Conservation (phyloP, 2,113 vertebrate genomes). For the Bos indicus region DNA sequence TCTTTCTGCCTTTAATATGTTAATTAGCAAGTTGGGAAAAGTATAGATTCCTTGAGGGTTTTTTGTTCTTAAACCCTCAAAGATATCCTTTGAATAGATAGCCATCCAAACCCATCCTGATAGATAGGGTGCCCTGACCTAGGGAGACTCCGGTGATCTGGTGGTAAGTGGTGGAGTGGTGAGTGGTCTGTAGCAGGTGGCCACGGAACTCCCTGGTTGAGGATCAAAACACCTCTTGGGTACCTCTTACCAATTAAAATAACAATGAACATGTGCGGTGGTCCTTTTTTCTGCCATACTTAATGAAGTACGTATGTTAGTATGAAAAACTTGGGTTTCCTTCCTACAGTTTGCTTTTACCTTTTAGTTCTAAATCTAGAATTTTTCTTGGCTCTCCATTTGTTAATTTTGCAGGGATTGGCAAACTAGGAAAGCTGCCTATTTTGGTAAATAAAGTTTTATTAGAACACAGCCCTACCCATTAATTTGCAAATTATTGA, state of each 20-base stretch:
- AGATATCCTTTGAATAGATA: neutral
- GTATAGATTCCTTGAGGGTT: neutral
- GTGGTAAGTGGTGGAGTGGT: neutral
- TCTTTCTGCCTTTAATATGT: neutral
- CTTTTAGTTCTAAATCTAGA: neutral
- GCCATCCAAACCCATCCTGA: neutral
- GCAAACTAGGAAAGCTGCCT: neutral
- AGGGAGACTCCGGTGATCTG: neutral
- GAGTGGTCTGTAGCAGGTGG: neutral
- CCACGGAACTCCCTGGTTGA: neutral
- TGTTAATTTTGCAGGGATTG: neutral
- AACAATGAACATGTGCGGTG: neutral
- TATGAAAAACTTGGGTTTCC: neutral
- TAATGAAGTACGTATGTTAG: neutral
- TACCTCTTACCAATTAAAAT: neutral
- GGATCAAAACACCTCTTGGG: neutral
- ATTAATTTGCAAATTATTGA: neutral
- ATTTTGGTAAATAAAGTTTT: constrained; percentile 14
- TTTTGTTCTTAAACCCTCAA: neutral
- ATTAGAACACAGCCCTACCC: neutral
- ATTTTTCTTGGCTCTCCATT: neutral
- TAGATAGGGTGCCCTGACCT: neutral
- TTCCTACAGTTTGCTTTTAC: neutral
- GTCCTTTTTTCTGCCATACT: neutral
- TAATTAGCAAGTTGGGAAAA: neutral